phyloP scores from a whole-genome alignment of 2,888 invertebrate genomes.

The Eilema griseolum region DNA sequence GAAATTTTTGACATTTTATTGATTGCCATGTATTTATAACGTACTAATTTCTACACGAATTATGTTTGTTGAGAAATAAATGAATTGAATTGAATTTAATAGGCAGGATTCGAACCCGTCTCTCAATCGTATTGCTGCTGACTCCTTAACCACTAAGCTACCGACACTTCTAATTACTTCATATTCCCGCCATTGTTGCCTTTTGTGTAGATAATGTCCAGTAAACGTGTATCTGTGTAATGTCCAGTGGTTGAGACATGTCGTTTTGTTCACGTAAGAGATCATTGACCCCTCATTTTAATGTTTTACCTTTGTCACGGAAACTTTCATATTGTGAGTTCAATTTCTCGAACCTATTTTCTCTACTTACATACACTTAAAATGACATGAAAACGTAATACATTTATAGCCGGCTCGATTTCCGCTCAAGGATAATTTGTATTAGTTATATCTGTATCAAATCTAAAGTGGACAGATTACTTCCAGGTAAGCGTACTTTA shows the following conservation, averaged over 20 bases:
- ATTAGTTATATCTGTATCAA: neutral
- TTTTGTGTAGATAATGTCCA: conserved; percentile 16
- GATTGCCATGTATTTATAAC: too few relatives aligned
- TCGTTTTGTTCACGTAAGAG: conserved; percentile 3
- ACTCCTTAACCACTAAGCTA: too few relatives aligned
- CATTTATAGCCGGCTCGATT: neutral
- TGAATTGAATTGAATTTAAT: too few relatives aligned
- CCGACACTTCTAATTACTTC: too few relatives aligned
- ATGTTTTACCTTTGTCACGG: neutral
- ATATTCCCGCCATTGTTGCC: conserved; percentile 17
- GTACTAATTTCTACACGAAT: too few relatives aligned
- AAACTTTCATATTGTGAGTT: neutral
- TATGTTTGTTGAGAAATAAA: too few relatives aligned
- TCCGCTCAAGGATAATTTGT: neutral
- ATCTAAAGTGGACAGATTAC: too few relatives aligned
- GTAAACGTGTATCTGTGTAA: conserved; percentile 18
- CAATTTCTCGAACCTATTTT: neutral
- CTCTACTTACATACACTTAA: neutral
- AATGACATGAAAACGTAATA: neutral
- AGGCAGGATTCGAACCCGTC: too few relatives aligned
- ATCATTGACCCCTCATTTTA: conserved; percentile 32
- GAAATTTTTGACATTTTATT: too few relatives aligned
- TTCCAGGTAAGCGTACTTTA: too few relatives aligned
- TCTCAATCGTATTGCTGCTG: too few relatives aligned
- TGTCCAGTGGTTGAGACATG: conserved; percentile 21